These are phyloP conservation scores for Aurelia aurita complex sp. Pacific DNA, from an alignment of 30 jellyfish, hydroid and myxozoan genomes.

Conservation along the genomic window DNA sequence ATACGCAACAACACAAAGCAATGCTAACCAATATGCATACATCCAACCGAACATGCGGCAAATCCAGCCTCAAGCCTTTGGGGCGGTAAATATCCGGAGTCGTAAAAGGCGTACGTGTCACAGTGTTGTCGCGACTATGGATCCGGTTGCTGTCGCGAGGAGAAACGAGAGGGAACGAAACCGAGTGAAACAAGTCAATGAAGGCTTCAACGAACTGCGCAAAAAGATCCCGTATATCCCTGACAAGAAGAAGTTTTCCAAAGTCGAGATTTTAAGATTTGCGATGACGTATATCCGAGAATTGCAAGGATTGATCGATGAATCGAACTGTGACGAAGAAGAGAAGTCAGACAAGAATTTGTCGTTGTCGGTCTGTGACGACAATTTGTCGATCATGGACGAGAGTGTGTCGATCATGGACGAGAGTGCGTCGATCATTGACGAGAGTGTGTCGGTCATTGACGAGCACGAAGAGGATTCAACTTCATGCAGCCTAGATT, in stretches of 20 bases:
- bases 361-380: background rate
- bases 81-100: slow-evolving; percentile 47
- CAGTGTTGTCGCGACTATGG: slow-evolving; percentile 95
- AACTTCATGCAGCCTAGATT: too few relatives aligned
- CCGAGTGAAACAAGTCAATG: slow-evolving; percentile 95
- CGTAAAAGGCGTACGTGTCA: slow-evolving; percentile 81
- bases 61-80: slow-evolving; percentile 18
- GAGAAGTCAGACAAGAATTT: background rate
- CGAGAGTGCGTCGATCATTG: too few relatives aligned
- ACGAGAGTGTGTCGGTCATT: too few relatives aligned
- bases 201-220: slow-evolving; percentile 87
- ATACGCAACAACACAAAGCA: slow-evolving; percentile 7
- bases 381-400: too few relatives aligned
- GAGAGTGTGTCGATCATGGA: too few relatives aligned
- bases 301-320: slow-evolving; percentile 75
- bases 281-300: slow-evolving; percentile 90
- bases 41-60: slow-evolving; percentile 38
- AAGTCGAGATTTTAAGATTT: slow-evolving; percentile 90
- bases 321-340: slow-evolving; percentile 48
- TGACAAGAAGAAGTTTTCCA: slow-evolving; percentile 86
- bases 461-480: too few relatives aligned
- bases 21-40: slow-evolving; percentile 15
- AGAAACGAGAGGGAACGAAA: slow-evolving; percentile 95
- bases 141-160: slow-evolving; percentile 97
- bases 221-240: slow-evolving; percentile 90